phyloP scores from a whole-genome alignment of 2,797 vertebrate genomes.

The Gila robusta region DNA sequence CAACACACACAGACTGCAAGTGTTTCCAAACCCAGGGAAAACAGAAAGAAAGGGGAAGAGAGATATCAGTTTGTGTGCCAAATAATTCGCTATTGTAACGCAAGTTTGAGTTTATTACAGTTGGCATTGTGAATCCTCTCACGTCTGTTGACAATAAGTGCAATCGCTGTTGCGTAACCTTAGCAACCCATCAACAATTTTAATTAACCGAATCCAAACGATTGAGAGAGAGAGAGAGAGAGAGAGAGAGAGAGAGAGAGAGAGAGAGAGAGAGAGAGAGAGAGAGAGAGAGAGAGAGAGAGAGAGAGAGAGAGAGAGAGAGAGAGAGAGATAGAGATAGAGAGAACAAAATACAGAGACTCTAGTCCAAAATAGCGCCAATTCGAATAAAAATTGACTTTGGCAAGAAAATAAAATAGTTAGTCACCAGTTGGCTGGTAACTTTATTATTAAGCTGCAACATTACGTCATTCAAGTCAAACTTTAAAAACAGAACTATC shows the following conservation, averaged over 20 bases:
- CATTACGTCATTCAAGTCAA: neutral
- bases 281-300: neutral
- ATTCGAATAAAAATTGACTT: neutral
- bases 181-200: constrained; percentile 31
- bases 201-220: constrained; percentile 17
- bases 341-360: neutral
- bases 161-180: constrained; percentile 46
- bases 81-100: constrained; percentile 66
- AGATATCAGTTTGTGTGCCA: constrained; percentile 37
- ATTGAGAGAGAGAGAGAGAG: neutral
- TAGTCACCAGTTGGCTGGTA: neutral
- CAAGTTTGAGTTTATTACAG: constrained; percentile 55
- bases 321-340: neutral
- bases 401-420: neutral
- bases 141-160: constrained; percentile 54
- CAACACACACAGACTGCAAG: constrained; percentile 69
- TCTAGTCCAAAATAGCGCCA: neutral
- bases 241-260: neutral
- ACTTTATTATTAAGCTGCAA: neutral
- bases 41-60: constrained; percentile 17
- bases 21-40: constrained; percentile 63
- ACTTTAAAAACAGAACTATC: neutral
- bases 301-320: neutral
- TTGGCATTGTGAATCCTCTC: constrained; percentile 51
- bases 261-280: too few species aligned